Percentiles rank a stretch among this genome's conserved stretches.
Conservation (phyloP, 2,797 vertebrate genomes). For the Pipistrellus kuhlii region DNA sequence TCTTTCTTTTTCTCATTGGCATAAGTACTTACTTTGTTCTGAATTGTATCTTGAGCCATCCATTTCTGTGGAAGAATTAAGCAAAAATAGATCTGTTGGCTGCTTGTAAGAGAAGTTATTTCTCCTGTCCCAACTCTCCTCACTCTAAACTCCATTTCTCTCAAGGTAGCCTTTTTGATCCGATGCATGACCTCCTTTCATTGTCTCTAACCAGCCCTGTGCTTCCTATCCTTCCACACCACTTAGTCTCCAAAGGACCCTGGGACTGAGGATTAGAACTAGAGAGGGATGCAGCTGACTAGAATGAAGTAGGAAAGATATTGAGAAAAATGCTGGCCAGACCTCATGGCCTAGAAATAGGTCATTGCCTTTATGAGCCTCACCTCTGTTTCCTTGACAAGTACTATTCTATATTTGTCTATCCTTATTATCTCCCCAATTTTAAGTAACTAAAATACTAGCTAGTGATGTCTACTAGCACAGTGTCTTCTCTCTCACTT, state of each 20-base stretch:
- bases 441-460: neutral
- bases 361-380: neutral
- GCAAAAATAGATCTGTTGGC: slow-evolving; percentile 41
- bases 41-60: slow-evolving; percentile 66
- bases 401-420: neutral
- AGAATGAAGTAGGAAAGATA: neutral
- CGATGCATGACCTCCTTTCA: neutral
- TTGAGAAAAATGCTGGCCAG: neutral
- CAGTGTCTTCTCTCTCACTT: neutral
- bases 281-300: neutral
- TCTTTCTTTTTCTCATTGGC: neutral
- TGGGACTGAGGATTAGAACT: neutral
- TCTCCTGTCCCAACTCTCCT: neutral
- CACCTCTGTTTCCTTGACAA: neutral
- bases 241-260: neutral
- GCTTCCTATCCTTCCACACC: neutral
- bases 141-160: neutral
- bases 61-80: slow-evolving; percentile 63
- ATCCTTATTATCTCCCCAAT: neutral
- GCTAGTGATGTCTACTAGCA: neutral
- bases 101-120: neutral
- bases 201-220: neutral
- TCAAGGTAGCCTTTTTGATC: neutral
- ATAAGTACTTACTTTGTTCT: slow-evolving; percentile 77
- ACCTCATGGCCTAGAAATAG: neutral